Conservation (phyloP, 2,888 invertebrate genomes). For the Parasteatoda lunata region DNA sequence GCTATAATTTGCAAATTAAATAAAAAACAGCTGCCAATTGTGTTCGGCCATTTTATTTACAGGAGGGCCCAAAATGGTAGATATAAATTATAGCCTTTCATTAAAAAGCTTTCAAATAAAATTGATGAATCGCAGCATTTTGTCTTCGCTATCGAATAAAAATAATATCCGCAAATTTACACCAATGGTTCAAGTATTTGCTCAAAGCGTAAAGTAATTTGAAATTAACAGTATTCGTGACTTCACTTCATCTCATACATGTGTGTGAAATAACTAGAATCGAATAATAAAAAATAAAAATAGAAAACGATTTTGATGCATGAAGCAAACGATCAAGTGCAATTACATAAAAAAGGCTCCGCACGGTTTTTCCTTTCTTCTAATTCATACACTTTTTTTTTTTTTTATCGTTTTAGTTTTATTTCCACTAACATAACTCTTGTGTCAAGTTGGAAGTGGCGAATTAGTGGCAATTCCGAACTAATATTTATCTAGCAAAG, state of each 20-base stretch:
- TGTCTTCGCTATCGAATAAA: conserved; percentile 21
- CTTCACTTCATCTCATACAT: conserved; percentile 51
- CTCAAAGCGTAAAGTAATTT: conserved; percentile 64
- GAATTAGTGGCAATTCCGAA: conserved; percentile 62
- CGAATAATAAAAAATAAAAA: conserved; percentile 21
- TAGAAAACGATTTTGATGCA: conserved; percentile 41
- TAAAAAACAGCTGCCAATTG: too few species aligned
- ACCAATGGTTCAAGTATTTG: conserved; percentile 61
- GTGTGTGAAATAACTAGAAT: conserved; percentile 11
- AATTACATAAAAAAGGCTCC: conserved; percentile 44
- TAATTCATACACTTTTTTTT: not conserved
- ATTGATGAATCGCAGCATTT: conserved; percentile 32
- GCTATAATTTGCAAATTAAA: too few species aligned
- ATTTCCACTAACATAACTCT: not conserved
- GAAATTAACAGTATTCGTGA: conserved; percentile 65
- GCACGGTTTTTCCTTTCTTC: conserved; percentile 7
- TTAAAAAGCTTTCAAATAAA: conserved; percentile 18
- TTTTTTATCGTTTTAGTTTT: not conserved
- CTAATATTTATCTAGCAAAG: conserved; percentile 67
- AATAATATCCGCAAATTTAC: conserved; percentile 63
- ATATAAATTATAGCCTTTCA: not conserved
- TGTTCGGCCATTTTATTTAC: not conserved
- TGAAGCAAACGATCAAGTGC: conserved; percentile 55
- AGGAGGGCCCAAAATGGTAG: conserved; percentile 27
- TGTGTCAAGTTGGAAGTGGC: conserved; percentile 32